Conservation (phyloP, 2,888 invertebrate genomes). For the Harpalus rufipes region DNA sequence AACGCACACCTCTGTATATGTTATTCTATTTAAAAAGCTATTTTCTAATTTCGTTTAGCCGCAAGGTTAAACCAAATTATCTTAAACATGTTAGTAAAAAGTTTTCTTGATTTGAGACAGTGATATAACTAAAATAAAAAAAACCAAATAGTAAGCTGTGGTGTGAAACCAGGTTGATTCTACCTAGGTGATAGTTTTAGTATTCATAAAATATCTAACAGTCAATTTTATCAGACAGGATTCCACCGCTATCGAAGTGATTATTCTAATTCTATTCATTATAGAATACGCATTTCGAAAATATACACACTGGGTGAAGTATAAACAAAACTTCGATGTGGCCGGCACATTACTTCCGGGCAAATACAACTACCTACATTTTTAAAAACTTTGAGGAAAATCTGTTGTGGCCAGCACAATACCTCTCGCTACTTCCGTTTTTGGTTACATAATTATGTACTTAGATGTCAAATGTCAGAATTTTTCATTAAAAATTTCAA, state of each 20-base stretch:
- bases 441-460: no score
- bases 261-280: background rate
- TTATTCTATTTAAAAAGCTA: slow-evolving; percentile 32
- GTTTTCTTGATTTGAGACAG: slow-evolving; percentile 1
- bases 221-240: slow-evolving; percentile 55
- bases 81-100: slow-evolving; percentile 5
- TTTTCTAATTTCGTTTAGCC: slow-evolving; percentile 31
- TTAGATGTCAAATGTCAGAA: no score
- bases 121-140: background rate
- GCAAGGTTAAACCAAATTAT: slow-evolving; percentile 25
- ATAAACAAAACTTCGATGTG: no score
- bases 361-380: no score
- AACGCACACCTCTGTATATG: slow-evolving; percentile 12
- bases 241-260: slow-evolving; percentile 2
- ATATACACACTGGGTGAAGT: no score
- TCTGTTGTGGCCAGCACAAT: no score
- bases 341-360: no score
- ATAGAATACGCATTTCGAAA: background rate
- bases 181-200: slow-evolving; percentile 50
- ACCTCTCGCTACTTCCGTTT: no score
- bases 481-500: no score
- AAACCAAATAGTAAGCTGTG: background rate
- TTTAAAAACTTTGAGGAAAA: no score
- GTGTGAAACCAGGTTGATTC: slow-evolving; percentile 51
- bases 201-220: slow-evolving; percentile 52